Evolutionary conservation across 2,797 vertebrate genomes (phyloP).

Genomic region (Pipistrellus pygmaeus): DNA sequence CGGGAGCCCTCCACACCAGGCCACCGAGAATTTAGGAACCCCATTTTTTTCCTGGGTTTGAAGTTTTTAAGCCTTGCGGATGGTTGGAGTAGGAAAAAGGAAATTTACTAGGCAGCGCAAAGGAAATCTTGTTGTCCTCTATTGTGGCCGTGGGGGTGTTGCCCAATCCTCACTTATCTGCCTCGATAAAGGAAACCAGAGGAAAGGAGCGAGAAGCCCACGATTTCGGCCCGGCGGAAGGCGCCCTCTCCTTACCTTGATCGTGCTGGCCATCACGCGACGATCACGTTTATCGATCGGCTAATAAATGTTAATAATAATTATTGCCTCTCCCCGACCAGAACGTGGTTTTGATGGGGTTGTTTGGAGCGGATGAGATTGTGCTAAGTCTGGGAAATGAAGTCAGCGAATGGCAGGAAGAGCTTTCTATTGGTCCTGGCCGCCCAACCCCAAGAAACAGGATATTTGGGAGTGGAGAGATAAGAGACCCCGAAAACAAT

Average conservation of each 20-base stretch:
- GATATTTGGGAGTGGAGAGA: conserved; percentile 96
- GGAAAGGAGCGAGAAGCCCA: conserved; percentile 79
- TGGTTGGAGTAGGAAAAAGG: conserved; percentile 94
- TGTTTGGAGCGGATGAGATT: conserved; percentile 97
- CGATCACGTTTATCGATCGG: conserved; percentile 91
- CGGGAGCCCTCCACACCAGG: conserved; percentile 85
- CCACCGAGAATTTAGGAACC: conserved; percentile 89
- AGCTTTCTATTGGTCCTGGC: conserved; percentile 96
- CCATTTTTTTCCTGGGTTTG: conserved; percentile 90
- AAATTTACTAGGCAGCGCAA: conserved; percentile 94
- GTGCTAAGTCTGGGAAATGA: conserved; percentile 97
- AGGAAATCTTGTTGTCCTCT: conserved; percentile 94
- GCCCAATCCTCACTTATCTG: conserved; percentile 91
- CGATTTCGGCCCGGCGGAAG: conserved; percentile 71
- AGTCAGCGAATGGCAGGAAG: conserved; percentile 96
- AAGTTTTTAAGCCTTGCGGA: conserved; percentile 92
- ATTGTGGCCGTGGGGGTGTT: conserved; percentile 93
- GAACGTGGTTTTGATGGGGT: conserved; percentile 92
- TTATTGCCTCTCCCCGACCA: conserved; percentile 92
- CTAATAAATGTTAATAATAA: conserved; percentile 91
- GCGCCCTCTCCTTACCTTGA: conserved; percentile 92
- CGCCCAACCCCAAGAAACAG: conserved; percentile 94
- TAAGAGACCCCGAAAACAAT: conserved; percentile 96
- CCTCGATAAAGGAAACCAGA: conserved; percentile 89
- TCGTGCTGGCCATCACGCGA: conserved; percentile 94